A percentile compares a stretch with the other conserved stretches of the same genome.
Evolutionary conservation across 2,113 vertebrate genomes (phyloP).

Genomic region (Hiodon alosoides): DNA sequence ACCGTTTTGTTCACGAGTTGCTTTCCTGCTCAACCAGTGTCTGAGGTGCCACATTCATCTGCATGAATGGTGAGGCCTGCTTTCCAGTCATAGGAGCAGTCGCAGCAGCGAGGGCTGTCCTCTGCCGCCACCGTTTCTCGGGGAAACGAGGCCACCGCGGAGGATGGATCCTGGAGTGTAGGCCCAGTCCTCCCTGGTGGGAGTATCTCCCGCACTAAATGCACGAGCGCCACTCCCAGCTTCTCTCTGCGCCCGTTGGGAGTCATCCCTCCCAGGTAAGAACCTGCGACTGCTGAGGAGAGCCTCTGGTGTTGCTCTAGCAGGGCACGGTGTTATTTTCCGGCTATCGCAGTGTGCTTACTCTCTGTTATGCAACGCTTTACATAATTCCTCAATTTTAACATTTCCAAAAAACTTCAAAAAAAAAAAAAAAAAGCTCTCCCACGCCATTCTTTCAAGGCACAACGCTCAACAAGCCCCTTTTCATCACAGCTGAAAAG

Average conservation of each 20-base stretch:
- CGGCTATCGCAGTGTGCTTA: conserved; percentile 28
- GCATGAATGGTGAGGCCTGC: neutral
- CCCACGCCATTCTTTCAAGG: conserved; percentile 47
- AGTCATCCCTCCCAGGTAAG: no score
- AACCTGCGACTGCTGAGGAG: no score
- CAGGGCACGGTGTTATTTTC: neutral
- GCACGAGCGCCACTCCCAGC: no score
- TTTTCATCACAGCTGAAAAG: conserved; percentile 24
- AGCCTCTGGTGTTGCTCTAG: neutral
- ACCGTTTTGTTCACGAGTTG: neutral
- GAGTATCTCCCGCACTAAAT: neutral
- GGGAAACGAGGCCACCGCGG: no score
- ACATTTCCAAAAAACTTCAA: conserved; percentile 16
- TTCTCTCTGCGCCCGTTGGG: no score
- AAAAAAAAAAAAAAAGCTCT: conserved; percentile 16
- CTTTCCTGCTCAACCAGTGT: neutral
- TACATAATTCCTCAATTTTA: conserved; percentile 40
- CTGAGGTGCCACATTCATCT: neutral
- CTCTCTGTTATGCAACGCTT: conserved; percentile 35
- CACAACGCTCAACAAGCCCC: conserved; percentile 24
- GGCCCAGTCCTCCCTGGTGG: no score
- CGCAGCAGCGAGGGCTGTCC: no score
- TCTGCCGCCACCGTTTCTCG: no score
- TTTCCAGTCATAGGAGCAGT: no score
- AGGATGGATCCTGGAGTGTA: no score